Percentiles rank a stretch among this genome's conserved stretches.
phyloP scores from a whole-genome alignment of 2,888 invertebrate genomes.

The Hyalella azteca region DNA sequence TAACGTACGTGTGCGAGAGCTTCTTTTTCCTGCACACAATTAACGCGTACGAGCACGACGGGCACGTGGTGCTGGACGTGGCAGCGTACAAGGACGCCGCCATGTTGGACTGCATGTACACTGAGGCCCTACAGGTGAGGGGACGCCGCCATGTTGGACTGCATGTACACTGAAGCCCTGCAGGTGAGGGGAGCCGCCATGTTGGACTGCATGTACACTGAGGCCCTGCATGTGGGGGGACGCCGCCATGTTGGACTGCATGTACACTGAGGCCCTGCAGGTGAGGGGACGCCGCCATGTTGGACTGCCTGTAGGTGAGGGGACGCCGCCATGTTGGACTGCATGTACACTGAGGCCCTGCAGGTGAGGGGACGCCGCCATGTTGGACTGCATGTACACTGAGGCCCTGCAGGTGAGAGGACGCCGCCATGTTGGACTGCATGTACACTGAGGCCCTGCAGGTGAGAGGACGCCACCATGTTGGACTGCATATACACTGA shows the following conservation, averaged over 20 bases:
- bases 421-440: conserved; percentile 81
- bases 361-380: conserved; percentile 75
- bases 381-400: conserved; percentile 85
- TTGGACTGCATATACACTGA: conserved; percentile 85
- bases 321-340: conserved; percentile 81
- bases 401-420: conserved; percentile 77
- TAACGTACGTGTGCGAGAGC: conserved; percentile 67
- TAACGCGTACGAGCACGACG: conserved; percentile 78
- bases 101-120: conserved; percentile 85
- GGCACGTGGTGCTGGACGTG: conserved; percentile 76
- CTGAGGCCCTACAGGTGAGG: conserved; percentile 76
- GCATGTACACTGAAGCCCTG: conserved; percentile 83
- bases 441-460: conserved; percentile 83
- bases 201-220: conserved; percentile 81
- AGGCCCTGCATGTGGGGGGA: conserved; percentile 83
- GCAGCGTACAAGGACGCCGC: conserved; percentile 82
- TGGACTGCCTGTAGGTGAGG: no score
- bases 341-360: conserved; percentile 83
- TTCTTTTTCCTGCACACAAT: conserved; percentile 87
- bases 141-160: conserved; percentile 80
- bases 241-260: conserved; percentile 81
- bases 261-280: conserved; percentile 82
- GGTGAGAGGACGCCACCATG: conserved; percentile 76
- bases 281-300: no score
- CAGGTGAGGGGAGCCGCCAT: conserved; percentile 75